phyloP scores from a whole-genome alignment of 2,797 vertebrate species.

The Rhinella marina region DNA sequence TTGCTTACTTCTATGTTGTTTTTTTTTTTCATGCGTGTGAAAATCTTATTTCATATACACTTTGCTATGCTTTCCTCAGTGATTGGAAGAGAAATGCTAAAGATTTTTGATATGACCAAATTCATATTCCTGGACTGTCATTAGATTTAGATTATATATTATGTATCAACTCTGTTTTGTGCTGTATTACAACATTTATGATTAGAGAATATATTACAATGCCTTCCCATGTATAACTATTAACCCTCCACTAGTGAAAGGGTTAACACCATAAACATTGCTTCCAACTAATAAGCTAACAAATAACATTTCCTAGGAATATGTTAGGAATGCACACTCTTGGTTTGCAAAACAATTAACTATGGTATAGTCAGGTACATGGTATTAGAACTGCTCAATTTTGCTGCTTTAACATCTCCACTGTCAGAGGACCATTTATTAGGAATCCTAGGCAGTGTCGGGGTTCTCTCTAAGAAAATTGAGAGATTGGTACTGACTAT shows the following conservation, averaged over 20 bases:
- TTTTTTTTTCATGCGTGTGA: background rate
- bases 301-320: background rate
- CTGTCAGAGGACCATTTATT: constrained; percentile 1
- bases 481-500: constrained; percentile 40
- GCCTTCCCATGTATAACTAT: background rate
- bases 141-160: background rate
- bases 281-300: background rate
- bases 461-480: background rate
- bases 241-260: background rate
- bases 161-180: background rate
- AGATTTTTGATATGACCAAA: background rate
- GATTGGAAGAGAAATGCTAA: background rate
- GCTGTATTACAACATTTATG: background rate
- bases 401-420: constrained; percentile 40
- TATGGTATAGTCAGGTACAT: background rate
- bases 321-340: background rate
- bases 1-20: background rate
- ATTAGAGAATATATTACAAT: background rate
- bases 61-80: background rate
- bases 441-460: constrained; percentile 9
- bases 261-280: constrained; percentile 14
- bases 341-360: background rate
- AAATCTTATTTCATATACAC: background rate
- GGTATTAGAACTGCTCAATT: background rate
- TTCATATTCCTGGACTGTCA: background rate